A percentile compares a stretch with the other conserved stretches of the same genome.
phyloP scores from a whole-genome alignment of 1,140 invertebrate genomes.

The Pachyrhynchus sulphureomaculatus region DNA sequence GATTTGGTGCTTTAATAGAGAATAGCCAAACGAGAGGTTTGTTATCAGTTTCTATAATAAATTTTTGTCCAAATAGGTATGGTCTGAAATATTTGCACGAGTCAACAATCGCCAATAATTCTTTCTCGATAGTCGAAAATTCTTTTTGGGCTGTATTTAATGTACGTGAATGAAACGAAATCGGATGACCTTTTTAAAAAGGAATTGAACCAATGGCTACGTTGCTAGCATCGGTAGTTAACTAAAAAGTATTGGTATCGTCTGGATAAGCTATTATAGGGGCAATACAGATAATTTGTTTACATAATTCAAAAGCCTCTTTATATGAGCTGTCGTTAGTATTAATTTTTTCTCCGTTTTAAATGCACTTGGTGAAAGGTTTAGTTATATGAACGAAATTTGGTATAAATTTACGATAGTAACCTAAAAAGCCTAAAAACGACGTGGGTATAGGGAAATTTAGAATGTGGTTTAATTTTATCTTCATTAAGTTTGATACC shows the following conservation, averaged over 20 bases:
- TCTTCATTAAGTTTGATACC: constrained; percentile 34
- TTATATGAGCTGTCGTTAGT: neutral
- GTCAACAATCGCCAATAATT: too few species aligned
- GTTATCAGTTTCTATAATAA: constrained; percentile 21
- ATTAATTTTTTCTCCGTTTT: constrained; percentile 1
- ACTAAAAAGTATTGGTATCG: neutral
- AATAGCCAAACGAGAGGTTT: constrained; percentile 22
- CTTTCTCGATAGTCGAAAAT: constrained; percentile 19
- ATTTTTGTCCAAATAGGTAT: constrained; percentile 15
- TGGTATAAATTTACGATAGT: neutral
- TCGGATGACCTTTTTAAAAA: neutral
- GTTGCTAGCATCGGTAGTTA: neutral
- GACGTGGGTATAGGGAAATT: neutral
- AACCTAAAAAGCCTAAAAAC: neutral
- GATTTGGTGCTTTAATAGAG: too few species aligned
- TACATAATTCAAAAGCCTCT: neutral
- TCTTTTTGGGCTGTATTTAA: constrained; percentile 11
- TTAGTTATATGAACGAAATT: constrained; percentile 4
- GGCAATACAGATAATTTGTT: neutral
- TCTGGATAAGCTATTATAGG: constrained; percentile 2
- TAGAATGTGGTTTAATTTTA: constrained; percentile 16
- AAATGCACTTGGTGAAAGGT: constrained; percentile 1
- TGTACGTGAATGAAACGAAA: neutral
- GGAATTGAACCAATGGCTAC: too few species aligned
- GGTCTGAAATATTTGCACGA: constrained; percentile 6